Evolutionary conservation across 2,797 vertebrate species (phyloP).

Genomic region (Dendrocincla fuliginosa): DNA sequence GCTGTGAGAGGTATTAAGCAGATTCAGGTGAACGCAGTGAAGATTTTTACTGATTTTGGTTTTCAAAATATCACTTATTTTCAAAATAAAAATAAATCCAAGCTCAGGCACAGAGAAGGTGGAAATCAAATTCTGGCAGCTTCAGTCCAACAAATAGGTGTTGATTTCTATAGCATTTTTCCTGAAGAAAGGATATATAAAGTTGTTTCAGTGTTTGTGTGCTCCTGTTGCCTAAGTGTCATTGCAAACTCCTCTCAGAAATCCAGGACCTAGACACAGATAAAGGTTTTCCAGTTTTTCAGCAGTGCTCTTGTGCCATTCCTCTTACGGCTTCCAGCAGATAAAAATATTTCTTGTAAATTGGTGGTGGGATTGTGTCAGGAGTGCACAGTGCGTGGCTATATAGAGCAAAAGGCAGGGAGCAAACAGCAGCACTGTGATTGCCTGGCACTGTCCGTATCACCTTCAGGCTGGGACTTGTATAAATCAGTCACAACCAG

Average conservation of each 20-base stretch:
- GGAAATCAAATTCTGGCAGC: not conserved
- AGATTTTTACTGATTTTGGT: not conserved
- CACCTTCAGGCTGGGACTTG: not conserved
- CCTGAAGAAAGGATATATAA: not conserved
- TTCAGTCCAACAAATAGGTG: not conserved
- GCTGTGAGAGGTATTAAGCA: not conserved
- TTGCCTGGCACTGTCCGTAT: not conserved
- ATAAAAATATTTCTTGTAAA: not conserved
- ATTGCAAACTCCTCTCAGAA: not conserved
- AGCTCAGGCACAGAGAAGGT: not conserved
- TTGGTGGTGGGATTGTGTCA: not conserved
- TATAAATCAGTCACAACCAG: not conserved
- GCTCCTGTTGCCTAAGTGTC: not conserved
- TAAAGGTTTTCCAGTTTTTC: not conserved
- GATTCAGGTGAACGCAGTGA: not conserved
- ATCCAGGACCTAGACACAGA: not conserved
- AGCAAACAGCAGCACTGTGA: not conserved
- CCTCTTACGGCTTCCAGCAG: too few species aligned
- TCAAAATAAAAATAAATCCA: not conserved
- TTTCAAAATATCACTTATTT: not conserved
- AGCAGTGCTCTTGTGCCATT: not conserved
- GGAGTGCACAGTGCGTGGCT: not conserved
- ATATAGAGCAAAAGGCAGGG: not conserved
- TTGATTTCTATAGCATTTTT: not conserved
- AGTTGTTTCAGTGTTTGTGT: not conserved